Conservation (phyloP, 2,113 vertebrate species). For the Corydoras maculifer region DNA sequence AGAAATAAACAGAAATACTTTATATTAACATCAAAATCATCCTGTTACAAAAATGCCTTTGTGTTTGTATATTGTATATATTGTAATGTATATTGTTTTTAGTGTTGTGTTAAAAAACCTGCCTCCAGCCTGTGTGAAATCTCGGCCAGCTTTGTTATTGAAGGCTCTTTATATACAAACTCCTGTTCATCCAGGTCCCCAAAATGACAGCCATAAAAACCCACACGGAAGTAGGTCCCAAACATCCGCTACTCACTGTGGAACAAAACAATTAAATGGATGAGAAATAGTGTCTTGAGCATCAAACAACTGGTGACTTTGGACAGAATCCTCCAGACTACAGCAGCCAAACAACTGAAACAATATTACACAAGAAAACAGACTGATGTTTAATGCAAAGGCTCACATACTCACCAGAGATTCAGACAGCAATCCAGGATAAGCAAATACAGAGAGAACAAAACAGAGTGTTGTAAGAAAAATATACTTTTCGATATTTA, state of each 20-base stretch:
- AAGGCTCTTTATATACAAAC: constrained; percentile 97
- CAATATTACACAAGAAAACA: background rate
- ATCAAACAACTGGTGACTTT: too few relatives aligned
- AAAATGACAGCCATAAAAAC: constrained; percentile 93
- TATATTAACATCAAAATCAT: too few relatives aligned
- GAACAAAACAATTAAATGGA: too few relatives aligned
- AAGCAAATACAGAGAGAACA: constrained; percentile 30
- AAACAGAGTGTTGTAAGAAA: constrained; percentile 2
- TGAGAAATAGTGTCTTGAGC: too few relatives aligned
- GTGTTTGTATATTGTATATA: too few relatives aligned
- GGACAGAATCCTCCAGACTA: too few relatives aligned
- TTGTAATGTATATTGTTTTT: too few relatives aligned
- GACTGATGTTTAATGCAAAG: constrained; percentile 20
- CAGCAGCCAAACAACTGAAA: too few relatives aligned
- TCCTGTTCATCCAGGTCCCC: constrained; percentile 97
- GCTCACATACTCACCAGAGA: constrained; percentile 56
- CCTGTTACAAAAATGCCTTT: too few relatives aligned
- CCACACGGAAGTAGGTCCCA: constrained; percentile 96
- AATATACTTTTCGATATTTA: background rate
- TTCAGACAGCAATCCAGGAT: constrained; percentile 32
- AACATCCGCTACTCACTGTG: constrained; percentile 91
- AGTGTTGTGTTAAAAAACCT: constrained; percentile 34
- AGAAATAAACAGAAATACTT: too few relatives aligned
- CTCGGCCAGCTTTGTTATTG: constrained; percentile 95
- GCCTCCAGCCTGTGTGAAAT: constrained; percentile 97